A percentile compares a stretch with the other conserved stretches of the same genome.
Conservation (phyloP, 2,888 invertebrate species). For the Labia minor region DNA sequence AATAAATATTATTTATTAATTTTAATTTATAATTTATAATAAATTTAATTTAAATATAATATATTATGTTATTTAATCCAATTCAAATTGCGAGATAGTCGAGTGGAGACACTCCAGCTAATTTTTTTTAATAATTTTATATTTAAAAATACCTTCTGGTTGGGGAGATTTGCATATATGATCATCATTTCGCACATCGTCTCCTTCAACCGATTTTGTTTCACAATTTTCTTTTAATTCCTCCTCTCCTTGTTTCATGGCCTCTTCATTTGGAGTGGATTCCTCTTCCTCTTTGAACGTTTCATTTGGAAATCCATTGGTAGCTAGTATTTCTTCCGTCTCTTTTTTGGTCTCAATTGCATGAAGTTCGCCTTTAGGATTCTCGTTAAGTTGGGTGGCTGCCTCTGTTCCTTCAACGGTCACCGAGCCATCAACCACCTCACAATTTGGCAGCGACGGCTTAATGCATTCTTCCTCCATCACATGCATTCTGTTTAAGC, state of each 20-base stretch:
- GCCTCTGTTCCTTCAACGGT: not conserved
- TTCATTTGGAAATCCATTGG: not conserved
- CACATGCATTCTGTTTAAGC: slow-evolving; percentile 49
- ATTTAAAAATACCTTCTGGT: no score
- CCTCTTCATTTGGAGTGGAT: not conserved
- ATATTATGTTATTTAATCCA: no score
- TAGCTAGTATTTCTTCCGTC: not conserved
- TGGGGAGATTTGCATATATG: no score
- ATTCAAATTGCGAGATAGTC: no score
- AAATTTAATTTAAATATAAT: no score
- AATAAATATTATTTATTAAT: no score
- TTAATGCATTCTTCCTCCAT: slow-evolving; percentile 43
- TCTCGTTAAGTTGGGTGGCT: not conserved
- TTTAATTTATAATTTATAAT: no score
- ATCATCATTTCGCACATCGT: no score
- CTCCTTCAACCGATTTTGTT: slow-evolving; percentile 13
- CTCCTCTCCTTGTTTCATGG: not conserved
- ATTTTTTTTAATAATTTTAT: no score
- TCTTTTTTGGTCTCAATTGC: not conserved
- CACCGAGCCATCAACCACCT: not conserved
- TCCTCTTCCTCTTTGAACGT: not conserved
- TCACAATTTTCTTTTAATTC: not conserved
- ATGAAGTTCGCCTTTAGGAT: not conserved
- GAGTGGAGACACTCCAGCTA: no score
- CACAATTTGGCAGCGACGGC: slow-evolving; percentile 16